phyloP scores from a whole-genome alignment of 2,113 vertebrate species.

The Quiscalus mexicanus region DNA sequence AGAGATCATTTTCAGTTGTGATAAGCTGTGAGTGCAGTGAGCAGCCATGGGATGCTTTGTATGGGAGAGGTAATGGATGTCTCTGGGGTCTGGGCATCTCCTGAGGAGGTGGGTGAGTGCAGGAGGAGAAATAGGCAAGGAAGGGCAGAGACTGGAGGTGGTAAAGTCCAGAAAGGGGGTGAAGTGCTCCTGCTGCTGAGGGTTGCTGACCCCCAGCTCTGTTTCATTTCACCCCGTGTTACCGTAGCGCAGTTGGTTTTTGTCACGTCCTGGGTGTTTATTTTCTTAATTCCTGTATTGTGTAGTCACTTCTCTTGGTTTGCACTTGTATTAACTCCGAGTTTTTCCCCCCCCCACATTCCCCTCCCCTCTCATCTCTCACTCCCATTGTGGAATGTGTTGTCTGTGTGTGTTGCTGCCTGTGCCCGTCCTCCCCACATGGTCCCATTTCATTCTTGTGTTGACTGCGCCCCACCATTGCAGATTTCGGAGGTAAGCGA shows the following conservation, averaged over 20 bases:
- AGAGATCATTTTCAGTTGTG: constrained; percentile 16
- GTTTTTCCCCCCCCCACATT: constrained; percentile 67
- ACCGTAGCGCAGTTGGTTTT: background rate
- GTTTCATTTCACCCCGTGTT: constrained; percentile 26
- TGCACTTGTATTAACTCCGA: constrained; percentile 79
- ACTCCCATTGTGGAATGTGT: constrained; percentile 83
- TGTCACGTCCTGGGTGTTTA: constrained; percentile 68
- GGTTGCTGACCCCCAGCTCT: background rate
- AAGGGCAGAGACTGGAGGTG: background rate
- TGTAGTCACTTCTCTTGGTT: constrained; percentile 78
- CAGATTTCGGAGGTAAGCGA: constrained; percentile 84
- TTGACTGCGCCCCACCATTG: constrained; percentile 82
- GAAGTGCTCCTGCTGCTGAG: background rate
- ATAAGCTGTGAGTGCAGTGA: background rate
- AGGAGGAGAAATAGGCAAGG: background rate
- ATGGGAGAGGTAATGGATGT: background rate
- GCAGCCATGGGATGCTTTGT: background rate
- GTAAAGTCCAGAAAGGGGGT: background rate
- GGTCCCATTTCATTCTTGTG: constrained; percentile 85
- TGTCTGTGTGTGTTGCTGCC: constrained; percentile 82
- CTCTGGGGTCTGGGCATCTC: background rate
- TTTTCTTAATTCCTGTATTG: constrained; percentile 70
- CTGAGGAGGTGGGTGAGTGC: background rate
- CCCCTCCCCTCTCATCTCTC: constrained; percentile 75
- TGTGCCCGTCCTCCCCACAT: constrained; percentile 80